Conservation (phyloP, 2,797 vertebrate genomes). For the Hemitrygon akajei region DNA sequence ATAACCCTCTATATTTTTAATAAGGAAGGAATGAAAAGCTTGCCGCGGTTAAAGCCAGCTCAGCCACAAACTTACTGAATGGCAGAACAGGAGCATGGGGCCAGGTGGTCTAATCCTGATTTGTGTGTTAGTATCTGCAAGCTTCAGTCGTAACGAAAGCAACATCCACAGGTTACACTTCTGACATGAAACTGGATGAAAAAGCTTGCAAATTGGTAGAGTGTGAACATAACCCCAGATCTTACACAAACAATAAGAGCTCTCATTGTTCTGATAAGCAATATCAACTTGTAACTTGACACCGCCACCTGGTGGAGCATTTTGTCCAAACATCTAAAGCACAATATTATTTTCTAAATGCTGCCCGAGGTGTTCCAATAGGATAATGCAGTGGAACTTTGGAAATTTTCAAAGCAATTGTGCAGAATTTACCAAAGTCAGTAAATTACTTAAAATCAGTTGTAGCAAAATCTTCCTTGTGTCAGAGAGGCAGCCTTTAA, state of each 20-base stretch:
- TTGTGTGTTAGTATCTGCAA: neutral
- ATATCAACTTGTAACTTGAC: neutral
- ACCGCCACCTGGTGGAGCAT: neutral
- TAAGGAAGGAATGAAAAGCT: no score
- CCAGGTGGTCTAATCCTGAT: no score
- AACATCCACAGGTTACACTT: neutral
- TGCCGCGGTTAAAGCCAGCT: no score
- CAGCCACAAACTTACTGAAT: no score
- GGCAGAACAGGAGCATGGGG: no score
- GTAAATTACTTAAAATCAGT: neutral
- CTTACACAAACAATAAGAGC: neutral
- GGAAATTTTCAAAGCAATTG: neutral
- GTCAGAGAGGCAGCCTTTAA: no score
- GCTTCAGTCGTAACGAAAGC: neutral
- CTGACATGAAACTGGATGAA: neutral
- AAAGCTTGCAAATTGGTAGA: neutral
- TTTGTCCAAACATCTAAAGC: neutral
- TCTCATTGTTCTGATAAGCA: neutral
- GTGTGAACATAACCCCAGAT: neutral
- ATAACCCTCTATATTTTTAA: no score
- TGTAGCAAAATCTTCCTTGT: neutral
- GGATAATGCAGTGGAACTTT: neutral
- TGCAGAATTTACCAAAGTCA: neutral
- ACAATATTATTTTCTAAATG: neutral
- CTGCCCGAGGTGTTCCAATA: neutral